A percentile compares a stretch with the other conserved stretches of the same genome.
phyloP scores from a whole-genome alignment of 1,140 invertebrate species.

The Psilanteris sp. region DNA sequence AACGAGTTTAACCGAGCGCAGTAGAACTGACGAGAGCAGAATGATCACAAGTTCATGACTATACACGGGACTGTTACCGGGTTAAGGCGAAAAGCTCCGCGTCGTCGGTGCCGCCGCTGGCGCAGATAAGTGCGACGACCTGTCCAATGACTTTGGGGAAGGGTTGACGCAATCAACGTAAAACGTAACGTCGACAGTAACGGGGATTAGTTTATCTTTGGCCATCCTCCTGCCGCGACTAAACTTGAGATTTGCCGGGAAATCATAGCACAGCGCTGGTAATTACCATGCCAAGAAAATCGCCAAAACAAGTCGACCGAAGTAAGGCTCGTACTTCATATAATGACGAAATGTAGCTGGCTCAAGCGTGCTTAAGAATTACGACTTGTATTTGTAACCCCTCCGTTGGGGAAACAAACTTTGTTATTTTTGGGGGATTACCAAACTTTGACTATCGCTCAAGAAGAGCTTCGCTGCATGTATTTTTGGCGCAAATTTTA shows the following conservation, averaged over 20 bases:
- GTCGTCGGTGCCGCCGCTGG: slow-evolving; percentile 32
- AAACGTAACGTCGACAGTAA: slow-evolving; percentile 78
- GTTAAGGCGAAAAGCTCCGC: slow-evolving; percentile 53
- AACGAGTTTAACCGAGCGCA: slow-evolving; percentile 69
- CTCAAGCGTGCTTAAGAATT: slow-evolving; percentile 33
- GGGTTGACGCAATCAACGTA: slow-evolving; percentile 79
- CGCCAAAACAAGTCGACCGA: slow-evolving; percentile 33
- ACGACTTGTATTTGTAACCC: slow-evolving; percentile 39
- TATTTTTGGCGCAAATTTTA: slow-evolving; percentile 1
- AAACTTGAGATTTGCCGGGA: slow-evolving; percentile 51
- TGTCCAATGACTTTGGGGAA: slow-evolving; percentile 76
- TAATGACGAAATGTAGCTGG: slow-evolving; percentile 26
- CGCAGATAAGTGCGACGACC: slow-evolving; percentile 79
- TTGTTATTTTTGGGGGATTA: slow-evolving; percentile 38
- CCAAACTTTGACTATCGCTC: slow-evolving; percentile 25
- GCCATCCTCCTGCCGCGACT: slow-evolving; percentile 47
- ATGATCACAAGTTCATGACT: slow-evolving; percentile 62
- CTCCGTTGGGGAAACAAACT: slow-evolving; percentile 11
- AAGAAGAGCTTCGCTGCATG: slow-evolving; percentile 3
- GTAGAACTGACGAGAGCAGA: slow-evolving; percentile 57
- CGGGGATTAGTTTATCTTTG: slow-evolving; percentile 79
- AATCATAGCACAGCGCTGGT: slow-evolving; percentile 39
- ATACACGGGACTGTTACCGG: slow-evolving; percentile 58
- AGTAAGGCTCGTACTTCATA: slow-evolving; percentile 33
- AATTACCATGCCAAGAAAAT: slow-evolving; percentile 61